Conservation (phyloP, 1,140 invertebrate species). For the Caenorhabditis latens region DNA sequence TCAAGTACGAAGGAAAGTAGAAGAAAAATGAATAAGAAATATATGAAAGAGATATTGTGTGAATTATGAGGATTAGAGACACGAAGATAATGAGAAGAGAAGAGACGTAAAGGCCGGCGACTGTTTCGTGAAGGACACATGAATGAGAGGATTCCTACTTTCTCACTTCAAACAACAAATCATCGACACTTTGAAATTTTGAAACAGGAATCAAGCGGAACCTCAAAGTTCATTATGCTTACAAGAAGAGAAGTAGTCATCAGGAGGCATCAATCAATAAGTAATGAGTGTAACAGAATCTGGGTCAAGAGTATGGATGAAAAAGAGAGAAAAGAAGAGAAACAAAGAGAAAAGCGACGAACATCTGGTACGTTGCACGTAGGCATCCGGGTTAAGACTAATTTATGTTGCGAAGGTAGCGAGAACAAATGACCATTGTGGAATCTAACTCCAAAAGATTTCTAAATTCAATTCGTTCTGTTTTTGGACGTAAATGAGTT, state of each 20-base stretch:
- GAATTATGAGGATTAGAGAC: slow-evolving; percentile 42
- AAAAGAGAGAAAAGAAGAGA: neutral
- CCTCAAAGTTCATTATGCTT: no score
- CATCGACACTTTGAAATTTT: neutral
- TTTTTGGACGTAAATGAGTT: no score
- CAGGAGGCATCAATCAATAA: slow-evolving; percentile 33
- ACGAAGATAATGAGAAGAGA: neutral
- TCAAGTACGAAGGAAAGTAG: slow-evolving; percentile 7
- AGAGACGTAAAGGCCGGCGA: neutral
- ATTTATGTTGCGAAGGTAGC: neutral
- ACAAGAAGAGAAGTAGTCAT: neutral
- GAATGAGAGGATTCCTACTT: neutral
- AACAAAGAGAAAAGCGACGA: neutral
- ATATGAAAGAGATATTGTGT: slow-evolving; percentile 15
- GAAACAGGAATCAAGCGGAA: neutral
- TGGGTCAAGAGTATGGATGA: slow-evolving; percentile 49
- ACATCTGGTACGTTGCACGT: slow-evolving; percentile 41
- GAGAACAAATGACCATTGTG: no score
- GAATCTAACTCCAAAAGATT: no score
- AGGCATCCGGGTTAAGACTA: neutral
- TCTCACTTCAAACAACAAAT: neutral
- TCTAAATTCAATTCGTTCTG: no score
- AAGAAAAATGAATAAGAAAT: neutral
- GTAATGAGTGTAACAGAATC: slow-evolving; percentile 37
- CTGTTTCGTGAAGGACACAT: slow-evolving; percentile 33